Conservation (phyloP, 2,113 vertebrate species). For the Leptocoma aspasia region DNA sequence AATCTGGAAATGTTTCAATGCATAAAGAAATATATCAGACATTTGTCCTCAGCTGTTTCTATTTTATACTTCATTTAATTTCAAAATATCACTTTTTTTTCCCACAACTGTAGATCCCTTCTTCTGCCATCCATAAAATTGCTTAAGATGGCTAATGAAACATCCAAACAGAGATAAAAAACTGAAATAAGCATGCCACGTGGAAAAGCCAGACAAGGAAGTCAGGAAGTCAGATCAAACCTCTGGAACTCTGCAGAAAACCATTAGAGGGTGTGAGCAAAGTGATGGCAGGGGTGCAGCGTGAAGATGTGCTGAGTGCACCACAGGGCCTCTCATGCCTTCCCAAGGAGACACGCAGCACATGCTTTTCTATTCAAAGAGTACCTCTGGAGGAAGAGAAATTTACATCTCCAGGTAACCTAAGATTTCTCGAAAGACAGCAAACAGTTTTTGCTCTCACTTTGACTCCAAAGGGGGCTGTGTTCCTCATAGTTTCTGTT, state of each 20-base stretch:
- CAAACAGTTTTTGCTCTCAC: neutral
- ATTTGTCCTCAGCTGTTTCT: neutral
- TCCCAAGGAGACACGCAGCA: fast-evolving
- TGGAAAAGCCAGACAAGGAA: neutral
- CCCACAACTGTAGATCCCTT: neutral
- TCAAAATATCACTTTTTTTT: neutral
- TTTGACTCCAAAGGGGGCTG: neutral
- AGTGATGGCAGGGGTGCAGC: fast-evolving
- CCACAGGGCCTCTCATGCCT: too few relatives aligned
- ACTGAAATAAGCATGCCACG: fast-evolving
- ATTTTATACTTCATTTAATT: neutral
- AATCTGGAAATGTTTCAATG: neutral
- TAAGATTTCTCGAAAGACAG: neutral
- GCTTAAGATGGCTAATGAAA: neutral
- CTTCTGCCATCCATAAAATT: neutral
- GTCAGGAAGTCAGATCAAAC: neutral
- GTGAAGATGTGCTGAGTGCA: neutral
- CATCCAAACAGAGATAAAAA: neutral
- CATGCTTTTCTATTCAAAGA: neutral
- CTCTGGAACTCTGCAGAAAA: neutral
- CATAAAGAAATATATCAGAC: neutral
- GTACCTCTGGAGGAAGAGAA: neutral
- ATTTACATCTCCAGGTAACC: neutral
- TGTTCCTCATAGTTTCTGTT: neutral
- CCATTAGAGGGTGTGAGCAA: neutral